These are phyloP conservation scores for Siniperca scherzeri DNA, from an alignment of 2,797 vertebrate genomes.

Conservation along the genomic window DNA sequence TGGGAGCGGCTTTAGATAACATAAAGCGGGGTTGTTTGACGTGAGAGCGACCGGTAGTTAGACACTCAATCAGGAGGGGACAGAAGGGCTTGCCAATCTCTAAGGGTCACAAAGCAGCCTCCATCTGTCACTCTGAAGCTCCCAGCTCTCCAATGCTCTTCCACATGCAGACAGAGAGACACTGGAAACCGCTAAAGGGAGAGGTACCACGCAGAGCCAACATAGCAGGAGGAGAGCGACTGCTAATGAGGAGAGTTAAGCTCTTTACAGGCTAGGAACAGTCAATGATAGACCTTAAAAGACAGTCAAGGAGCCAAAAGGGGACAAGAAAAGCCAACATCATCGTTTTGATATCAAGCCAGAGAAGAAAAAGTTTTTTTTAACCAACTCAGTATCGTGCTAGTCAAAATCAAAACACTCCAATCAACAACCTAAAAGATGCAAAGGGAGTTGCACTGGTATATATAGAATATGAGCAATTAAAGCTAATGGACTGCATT, in stretches of 20 bases:
- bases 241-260: constrained; percentile 75
- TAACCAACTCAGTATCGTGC: constrained; percentile 7
- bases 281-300: constrained; percentile 67
- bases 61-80: constrained; percentile 83
- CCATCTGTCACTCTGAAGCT: constrained; percentile 80
- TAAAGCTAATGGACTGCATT: constrained; percentile 37
- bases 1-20: constrained; percentile 80
- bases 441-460: constrained; percentile 7
- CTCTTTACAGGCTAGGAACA: constrained; percentile 66
- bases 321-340: constrained; percentile 37
- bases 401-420: constrained; percentile 48
- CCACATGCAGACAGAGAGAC: constrained; percentile 66
- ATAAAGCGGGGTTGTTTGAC: constrained; percentile 78
- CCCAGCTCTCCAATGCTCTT: constrained; percentile 58
- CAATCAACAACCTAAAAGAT: constrained; percentile 33
- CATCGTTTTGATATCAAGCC: constrained; percentile 53
- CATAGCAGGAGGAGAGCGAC: constrained; percentile 67
- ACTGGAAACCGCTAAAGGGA: constrained; percentile 72
- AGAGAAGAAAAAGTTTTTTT: constrained; percentile 27
- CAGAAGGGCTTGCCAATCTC: constrained; percentile 80
- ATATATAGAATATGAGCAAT: constrained; percentile 26
- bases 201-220: constrained; percentile 63
- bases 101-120: constrained; percentile 78
- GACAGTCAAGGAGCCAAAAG: constrained; percentile 62
- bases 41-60: constrained; percentile 80